Evolutionary conservation across 2,888 invertebrate genomes (phyloP), one percentile per base, ranked within the genome.

Genomic region (Dilophus febrilis): DNA sequence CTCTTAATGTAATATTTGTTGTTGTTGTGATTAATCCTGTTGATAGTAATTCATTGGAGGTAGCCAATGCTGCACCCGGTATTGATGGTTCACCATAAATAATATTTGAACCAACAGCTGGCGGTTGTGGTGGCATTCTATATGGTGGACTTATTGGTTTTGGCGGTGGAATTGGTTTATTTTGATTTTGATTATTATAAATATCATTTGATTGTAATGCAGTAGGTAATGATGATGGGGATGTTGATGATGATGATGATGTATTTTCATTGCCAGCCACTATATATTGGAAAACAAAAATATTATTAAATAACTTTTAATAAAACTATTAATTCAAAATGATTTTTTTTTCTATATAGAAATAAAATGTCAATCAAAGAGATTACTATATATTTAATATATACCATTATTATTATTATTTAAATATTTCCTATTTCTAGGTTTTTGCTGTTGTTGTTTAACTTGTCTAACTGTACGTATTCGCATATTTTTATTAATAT

Each of bases 61-160:
- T 50, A 32, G 69, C 67, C n/a, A n/a, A n/a, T n/a, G n/a, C n/a
- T 46, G 70, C 65, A 43, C 60, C 59, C 40, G 64, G 50, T 26
- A 49, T 48, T 40, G 48, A 55, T 37, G 50, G 49, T 37, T 64
- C 61, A 41, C 62, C 64, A 44, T 64, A 64, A 37, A 64, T 63
- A n/a, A n/a, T n/a, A 40, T 68, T 71, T 10, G 70, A 64, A 51
- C 69, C 70, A 56, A 70, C 70, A 56, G 70, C 70, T 45, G 73
- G 68, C 45, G 74, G 67, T 51, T 65, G 72, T 45, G 76, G 77
- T 48, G 76, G 77, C 76, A 76, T 75, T 59, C 74, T 74, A 66
- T 75, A 75, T 54, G 74, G 59, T 56, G 75, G 67, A 35, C 22
- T 33, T 13, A 29, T 29, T 18, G 29, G 29, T 30, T 66, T 71